phyloP scores from a whole-genome alignment of 2,797 vertebrate genomes.

The Channa striata region DNA sequence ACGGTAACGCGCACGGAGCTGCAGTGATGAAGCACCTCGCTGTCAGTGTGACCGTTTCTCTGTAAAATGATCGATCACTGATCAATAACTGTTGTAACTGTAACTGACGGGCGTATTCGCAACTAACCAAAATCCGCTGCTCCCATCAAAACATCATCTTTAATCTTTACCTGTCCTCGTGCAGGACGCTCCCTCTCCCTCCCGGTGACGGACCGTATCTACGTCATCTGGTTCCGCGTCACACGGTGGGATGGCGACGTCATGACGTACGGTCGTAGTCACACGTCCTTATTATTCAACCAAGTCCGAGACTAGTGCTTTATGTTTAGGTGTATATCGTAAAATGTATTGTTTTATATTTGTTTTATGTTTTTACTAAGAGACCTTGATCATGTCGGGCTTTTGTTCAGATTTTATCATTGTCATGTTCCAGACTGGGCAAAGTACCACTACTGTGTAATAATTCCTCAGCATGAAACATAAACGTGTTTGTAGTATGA shows the following conservation, averaged over 20 bases:
- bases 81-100: neutral
- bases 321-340: too few species aligned
- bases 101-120: too few species aligned
- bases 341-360: too few species aligned
- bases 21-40: slow-evolving; percentile 51
- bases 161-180: slow-evolving; percentile 64
- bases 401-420: too few species aligned
- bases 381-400: too few species aligned
- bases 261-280: slow-evolving; percentile 42
- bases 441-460: too few species aligned
- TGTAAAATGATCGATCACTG: neutral
- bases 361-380: too few species aligned
- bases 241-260: slow-evolving; percentile 32
- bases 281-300: neutral
- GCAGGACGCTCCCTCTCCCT: slow-evolving; percentile 61
- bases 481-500: too few species aligned
- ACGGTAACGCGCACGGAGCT: slow-evolving; percentile 36
- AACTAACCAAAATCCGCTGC: too few species aligned
- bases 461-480: too few species aligned
- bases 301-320: too few species aligned
- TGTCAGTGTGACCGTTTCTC: neutral
- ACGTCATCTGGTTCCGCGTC: neutral
- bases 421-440: too few species aligned
- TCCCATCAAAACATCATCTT: neutral
- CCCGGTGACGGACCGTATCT: slow-evolving; percentile 23